Base-by-base conservation (phyloP, 2,113 vertebrate species). In the Regulus satrapa region DNA sequence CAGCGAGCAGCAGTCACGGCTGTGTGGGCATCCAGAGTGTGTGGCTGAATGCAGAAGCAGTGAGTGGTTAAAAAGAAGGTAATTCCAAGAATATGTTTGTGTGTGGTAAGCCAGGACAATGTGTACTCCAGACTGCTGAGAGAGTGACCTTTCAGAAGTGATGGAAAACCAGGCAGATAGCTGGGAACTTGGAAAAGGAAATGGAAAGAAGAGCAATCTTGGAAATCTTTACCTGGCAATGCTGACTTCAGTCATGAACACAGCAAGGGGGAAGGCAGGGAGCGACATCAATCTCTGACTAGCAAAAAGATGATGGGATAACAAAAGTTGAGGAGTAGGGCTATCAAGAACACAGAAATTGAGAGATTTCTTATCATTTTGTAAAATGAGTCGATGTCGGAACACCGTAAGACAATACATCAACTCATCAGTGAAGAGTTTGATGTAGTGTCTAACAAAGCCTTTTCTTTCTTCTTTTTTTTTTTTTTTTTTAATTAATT, bases 21-120 rank as follows among this genome's bases (percentile, higher is more conserved):
- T 93, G 81, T 87, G 90, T 94, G 68, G 92, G 94, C 96, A 93
- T 78, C 95, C 88, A n/a, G 49, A 91, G 89, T 10, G 58, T 40
- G 74, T 14, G 51, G 56, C 73, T 74, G 77, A 67, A 67, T 40
- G 81, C 0, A 0, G 63, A 87, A 94, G 73, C 69, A 58, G 82
- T 18, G 8, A 68, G 74, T 0, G 2, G 49, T 52, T 72, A 54
- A 34, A 72, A 66, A 78, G 68, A 95, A 85, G 91, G 83, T 82
- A 80, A 88, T 90, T 95, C 92, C 90, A 93, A 83, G 79, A 83
- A 86, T 83, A 83, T 9, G 59, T 59, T 31, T 66, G 41, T 59
- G 40, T 76, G 85, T 69, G 29, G 86, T 66, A 69, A 49, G 78
- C 71, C 61, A 73, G 85, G 90, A 94, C 90, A 94, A 40, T 2